phyloP scores from a whole-genome alignment of 2,797 vertebrate species.

The Hyperoplus immaculatus region DNA sequence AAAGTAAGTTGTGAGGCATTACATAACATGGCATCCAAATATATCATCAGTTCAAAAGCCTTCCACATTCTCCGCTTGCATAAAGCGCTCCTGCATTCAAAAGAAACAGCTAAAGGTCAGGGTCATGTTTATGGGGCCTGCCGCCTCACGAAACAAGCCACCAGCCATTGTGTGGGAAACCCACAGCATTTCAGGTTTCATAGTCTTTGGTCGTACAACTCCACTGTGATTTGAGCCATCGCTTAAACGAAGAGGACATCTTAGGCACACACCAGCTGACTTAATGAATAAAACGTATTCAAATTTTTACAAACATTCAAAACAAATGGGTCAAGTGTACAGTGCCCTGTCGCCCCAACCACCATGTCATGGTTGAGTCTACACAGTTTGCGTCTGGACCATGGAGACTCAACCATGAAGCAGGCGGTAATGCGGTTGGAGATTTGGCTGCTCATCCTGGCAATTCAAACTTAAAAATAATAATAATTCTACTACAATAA shows the following conservation, averaged over 20 bases:
- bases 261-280: not conserved
- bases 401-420: not conserved
- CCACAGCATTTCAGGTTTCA: constrained; percentile 13
- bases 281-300: constrained; percentile 21
- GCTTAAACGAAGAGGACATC: constrained; percentile 14
- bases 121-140: constrained; percentile 50
- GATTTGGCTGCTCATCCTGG: not conserved
- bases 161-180: constrained; percentile 31
- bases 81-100: constrained; percentile 32
- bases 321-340: not conserved
- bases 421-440: not conserved
- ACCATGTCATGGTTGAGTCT: constrained; percentile 14
- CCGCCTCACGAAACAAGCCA: constrained; percentile 29
- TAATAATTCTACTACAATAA: not conserved
- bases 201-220: not conserved
- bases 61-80: constrained; percentile 23
- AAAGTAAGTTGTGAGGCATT: constrained; percentile 38
- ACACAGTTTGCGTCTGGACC: not conserved
- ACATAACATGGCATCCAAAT: constrained; percentile 37
- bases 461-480: not conserved
- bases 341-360: constrained; percentile 1
- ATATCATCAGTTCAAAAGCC: constrained; percentile 41
- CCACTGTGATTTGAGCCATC: constrained; percentile 7
- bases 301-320: not conserved
- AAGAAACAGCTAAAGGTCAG: constrained; percentile 49